Evolutionary conservation across 2,113 vertebrate species (phyloP).

Genomic region (Pterocles orientalis): DNA sequence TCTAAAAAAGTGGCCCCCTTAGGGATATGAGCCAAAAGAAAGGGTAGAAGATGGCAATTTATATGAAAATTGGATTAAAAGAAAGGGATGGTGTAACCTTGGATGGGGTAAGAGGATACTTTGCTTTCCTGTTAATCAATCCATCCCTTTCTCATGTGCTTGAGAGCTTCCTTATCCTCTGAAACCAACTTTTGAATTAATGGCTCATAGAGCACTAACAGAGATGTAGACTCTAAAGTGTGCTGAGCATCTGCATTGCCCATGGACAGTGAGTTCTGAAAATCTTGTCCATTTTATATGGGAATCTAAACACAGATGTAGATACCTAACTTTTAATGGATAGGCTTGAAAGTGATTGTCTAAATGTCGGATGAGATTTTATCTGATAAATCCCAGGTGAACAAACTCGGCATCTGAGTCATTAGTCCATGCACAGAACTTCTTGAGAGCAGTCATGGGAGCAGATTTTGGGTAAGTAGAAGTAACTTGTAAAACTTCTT

Average conservation of each 20-base stretch:
- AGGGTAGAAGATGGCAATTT: neutral
- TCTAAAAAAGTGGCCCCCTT: neutral
- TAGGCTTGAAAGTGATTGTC: neutral
- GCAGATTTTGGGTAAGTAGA: neutral
- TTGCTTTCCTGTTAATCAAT: neutral
- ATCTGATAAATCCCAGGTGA: constrained; percentile 17
- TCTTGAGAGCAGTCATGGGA: neutral
- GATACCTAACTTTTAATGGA: neutral
- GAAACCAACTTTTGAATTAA: neutral
- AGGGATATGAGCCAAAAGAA: neutral
- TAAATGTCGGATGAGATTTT: neutral
- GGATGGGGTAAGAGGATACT: neutral
- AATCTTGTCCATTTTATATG: neutral
- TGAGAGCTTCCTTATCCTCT: neutral
- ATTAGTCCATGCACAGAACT: neutral
- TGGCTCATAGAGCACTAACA: neutral
- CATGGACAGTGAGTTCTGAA: neutral
- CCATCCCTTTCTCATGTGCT: neutral
- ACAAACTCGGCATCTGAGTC: neutral
- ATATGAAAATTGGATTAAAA: neutral
- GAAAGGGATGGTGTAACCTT: neutral
- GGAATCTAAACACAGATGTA: neutral
- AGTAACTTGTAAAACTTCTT: constrained; percentile 14
- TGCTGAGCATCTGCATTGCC: neutral
- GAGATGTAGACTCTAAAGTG: neutral